Base-by-base conservation (phyloP, 30 jellyfish, hydroid and myxozoan genomes). In the Calvadosia cruxmelitensis region DNA sequence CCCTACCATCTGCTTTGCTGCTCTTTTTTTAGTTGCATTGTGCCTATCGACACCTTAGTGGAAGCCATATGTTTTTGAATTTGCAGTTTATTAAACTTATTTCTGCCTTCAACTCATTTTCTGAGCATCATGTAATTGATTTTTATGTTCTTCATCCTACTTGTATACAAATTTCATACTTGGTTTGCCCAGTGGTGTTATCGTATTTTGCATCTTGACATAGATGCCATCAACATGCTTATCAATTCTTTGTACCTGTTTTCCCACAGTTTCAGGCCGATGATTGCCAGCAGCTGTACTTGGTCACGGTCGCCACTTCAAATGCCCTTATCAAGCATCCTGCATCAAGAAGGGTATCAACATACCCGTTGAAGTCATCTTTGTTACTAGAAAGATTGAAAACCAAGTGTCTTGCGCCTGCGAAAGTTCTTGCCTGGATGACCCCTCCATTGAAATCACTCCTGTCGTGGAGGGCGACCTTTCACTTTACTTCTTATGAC, bases 31-130 rank as follows among this genome's bases (percentile, higher is more conserved):
- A 1, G 65, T 29, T 27, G 75, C 63, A 1, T 66, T 66, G 75
- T 66, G 75, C 26, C 75, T 66, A 1, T 66, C 75, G 29, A 66
- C 65, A 25, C 75, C 75, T 33, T 66, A 64, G 28, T 66, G 75
- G 75, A 63, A 66, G 32, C 32, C 75, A 66, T 66, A 66, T 66
- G 33, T 28, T 64, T 66, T 66, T 63, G 50, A 27, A 34, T 66
- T 66, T 29, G 32, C 75, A 64, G 32, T 32, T 27, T 2, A n/a
- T n/a, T n/a, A n/a, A n/a, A n/a, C n/a, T n/a, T n/a, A n/a, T n/a
- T n/a, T n/a, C n/a, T n/a, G n/a, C n/a, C n/a, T n/a, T n/a, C n/a
- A n/a, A n/a, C n/a, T n/a, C n/a, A n/a, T n/a, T n/a, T n/a, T n/a
- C n/a, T n/a, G n/a, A n/a, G n/a, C n/a, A n/a, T n/a, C n/a, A n/a